These are phyloP conservation scores for Babyrousa celebensis DNA, from an alignment of 2,797 vertebrate genomes.

Conservation along the genomic window DNA sequence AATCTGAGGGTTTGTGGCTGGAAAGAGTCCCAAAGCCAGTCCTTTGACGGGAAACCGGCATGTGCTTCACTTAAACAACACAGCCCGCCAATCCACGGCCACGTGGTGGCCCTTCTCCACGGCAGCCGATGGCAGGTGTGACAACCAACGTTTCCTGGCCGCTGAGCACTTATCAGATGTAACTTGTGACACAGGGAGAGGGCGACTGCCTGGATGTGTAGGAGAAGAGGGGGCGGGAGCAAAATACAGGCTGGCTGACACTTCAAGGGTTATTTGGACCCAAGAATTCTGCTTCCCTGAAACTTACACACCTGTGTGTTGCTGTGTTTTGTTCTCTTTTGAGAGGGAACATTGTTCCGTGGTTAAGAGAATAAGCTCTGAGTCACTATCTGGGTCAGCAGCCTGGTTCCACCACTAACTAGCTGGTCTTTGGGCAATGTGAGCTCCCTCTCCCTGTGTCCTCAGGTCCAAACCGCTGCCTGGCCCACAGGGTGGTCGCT, in stretches of 20 bases:
- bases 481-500: background rate
- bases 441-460: background rate
- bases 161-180: no score
- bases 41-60: background rate
- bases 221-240: background rate
- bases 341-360: fast-evolving
- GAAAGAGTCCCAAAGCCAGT: background rate
- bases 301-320: background rate
- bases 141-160: background rate
- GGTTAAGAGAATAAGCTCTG: background rate
- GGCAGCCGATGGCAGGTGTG: fast-evolving
- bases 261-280: background rate
- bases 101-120: fast-evolving
- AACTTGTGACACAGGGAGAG: fast-evolving
- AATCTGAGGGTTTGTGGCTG: background rate
- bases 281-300: background rate
- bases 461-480: background rate
- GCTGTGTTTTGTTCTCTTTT: background rate
- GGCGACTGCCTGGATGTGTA: fast-evolving
- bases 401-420: background rate
- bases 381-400: background rate
- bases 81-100: fast-evolving
- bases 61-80: background rate
- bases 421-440: background rate
- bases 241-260: background rate